Evolutionary conservation across 2,888 invertebrate genomes (phyloP).

Genomic region (Phragmatobia fuliginosa): DNA sequence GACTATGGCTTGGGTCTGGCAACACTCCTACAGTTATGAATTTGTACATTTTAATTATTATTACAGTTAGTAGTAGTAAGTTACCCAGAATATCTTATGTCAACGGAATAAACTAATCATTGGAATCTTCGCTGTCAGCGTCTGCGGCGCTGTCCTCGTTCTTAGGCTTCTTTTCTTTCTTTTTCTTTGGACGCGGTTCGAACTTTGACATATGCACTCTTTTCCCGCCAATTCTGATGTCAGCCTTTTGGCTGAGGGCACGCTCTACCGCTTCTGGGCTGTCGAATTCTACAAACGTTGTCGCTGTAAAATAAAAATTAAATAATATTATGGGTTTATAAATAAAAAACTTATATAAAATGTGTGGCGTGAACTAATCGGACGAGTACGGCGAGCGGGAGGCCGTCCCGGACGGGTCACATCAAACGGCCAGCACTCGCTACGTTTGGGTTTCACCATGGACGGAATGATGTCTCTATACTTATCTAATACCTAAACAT

Average conservation of each 20-base stretch:
- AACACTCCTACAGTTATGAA: background rate
- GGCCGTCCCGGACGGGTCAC: too few relatives aligned
- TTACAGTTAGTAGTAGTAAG: too few relatives aligned
- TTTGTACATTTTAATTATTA: slow-evolving; percentile 4
- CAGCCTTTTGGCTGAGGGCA: slow-evolving; percentile 61
- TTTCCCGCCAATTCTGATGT: slow-evolving; percentile 66
- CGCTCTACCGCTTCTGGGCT: slow-evolving; percentile 68
- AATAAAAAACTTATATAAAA: too few relatives aligned
- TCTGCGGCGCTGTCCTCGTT: slow-evolving; percentile 53
- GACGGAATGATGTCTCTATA: too few relatives aligned
- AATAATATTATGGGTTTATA: background rate
- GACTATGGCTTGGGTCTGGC: background rate
- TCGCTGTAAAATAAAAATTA: slow-evolving; percentile 57
- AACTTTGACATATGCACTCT: slow-evolving; percentile 67
- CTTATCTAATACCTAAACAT: too few relatives aligned
- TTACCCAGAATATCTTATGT: background rate
- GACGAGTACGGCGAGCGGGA: too few relatives aligned
- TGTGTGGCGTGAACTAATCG: too few relatives aligned
- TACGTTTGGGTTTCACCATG: too few relatives aligned
- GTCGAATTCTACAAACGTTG: slow-evolving; percentile 76
- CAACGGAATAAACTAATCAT: slow-evolving; percentile 42
- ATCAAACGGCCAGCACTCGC: too few relatives aligned
- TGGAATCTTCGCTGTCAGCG: slow-evolving; percentile 60
- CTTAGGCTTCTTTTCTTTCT: slow-evolving; percentile 31
- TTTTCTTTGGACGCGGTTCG: slow-evolving; percentile 54